phyloP scores from a whole-genome alignment of 2,888 invertebrate species.

The Cynaeus angustus region DNA sequence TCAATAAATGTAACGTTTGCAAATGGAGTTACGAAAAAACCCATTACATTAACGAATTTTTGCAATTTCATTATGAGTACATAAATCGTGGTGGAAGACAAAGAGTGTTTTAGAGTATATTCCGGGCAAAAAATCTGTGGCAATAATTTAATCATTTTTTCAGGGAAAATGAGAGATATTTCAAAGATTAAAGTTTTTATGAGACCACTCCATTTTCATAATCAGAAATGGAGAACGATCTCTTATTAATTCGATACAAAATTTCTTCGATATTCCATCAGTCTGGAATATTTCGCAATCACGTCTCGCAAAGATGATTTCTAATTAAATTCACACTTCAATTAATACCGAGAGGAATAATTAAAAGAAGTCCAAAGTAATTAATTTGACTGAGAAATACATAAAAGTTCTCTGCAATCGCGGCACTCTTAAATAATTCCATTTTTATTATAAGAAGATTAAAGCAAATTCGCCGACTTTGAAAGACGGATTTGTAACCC shows the following conservation, averaged over 20 bases:
- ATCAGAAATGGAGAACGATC: constrained; percentile 1
- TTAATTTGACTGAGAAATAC: constrained; percentile 40
- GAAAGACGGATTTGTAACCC: constrained; percentile 34
- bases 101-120: too few relatives aligned
- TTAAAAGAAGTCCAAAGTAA: constrained; percentile 42
- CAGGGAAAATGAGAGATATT: too few relatives aligned
- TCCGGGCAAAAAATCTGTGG: too few relatives aligned
- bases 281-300: neutral
- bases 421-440: constrained; percentile 33
- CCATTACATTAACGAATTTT: too few relatives aligned
- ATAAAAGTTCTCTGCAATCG: constrained; percentile 38
- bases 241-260: neutral
- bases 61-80: too few relatives aligned
- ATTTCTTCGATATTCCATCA: neutral
- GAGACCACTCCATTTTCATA: neutral
- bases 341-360: constrained; percentile 33
- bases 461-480: constrained; percentile 32
- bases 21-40: too few relatives aligned
- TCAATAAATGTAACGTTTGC: too few relatives aligned
- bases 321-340: constrained; percentile 49
- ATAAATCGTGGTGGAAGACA: too few relatives aligned
- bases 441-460: constrained; percentile 43
- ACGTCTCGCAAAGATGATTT: constrained; percentile 28
- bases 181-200: too few relatives aligned
- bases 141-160: too few relatives aligned